A percentile compares a stretch with the other conserved stretches of the same genome.
phyloP scores from a whole-genome alignment of 2,797 vertebrate genomes.

The Alca torda region DNA sequence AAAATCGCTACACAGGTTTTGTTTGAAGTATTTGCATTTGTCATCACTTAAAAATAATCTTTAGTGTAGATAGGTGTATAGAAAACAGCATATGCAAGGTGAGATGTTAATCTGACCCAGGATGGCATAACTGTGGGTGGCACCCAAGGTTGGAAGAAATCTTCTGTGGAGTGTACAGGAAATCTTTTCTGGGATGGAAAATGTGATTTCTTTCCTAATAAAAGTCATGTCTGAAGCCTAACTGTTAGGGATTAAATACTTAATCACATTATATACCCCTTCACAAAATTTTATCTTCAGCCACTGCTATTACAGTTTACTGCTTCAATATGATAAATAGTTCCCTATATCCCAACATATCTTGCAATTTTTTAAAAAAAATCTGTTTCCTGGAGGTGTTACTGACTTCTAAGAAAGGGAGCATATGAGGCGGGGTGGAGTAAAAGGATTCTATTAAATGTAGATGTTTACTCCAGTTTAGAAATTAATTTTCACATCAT shows the following conservation, averaged over 20 bases:
- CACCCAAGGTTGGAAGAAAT: background rate
- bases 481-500: background rate
- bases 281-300: constrained; percentile 3
- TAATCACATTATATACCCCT: background rate
- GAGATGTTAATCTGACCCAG: background rate
- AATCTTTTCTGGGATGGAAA: background rate
- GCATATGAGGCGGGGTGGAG: background rate
- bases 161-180: background rate
- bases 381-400: constrained; percentile 3
- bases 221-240: background rate
- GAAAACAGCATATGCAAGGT: background rate
- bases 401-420: background rate
- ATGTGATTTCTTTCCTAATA: background rate
- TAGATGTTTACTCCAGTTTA: background rate
- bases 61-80: background rate
- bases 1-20: background rate
- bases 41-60: background rate
- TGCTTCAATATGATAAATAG: background rate
- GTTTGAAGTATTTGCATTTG: background rate
- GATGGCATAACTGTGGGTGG: fast-evolving
- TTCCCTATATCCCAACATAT: background rate
- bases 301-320: background rate
- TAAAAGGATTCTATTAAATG: background rate
- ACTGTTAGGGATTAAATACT: constrained; percentile 15
- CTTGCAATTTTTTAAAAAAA: background rate